Evolutionary conservation across 2,113 vertebrate genomes (phyloP), one percentile per base, ranked within the genome.

Genomic region (Lagopus leucura): DNA sequence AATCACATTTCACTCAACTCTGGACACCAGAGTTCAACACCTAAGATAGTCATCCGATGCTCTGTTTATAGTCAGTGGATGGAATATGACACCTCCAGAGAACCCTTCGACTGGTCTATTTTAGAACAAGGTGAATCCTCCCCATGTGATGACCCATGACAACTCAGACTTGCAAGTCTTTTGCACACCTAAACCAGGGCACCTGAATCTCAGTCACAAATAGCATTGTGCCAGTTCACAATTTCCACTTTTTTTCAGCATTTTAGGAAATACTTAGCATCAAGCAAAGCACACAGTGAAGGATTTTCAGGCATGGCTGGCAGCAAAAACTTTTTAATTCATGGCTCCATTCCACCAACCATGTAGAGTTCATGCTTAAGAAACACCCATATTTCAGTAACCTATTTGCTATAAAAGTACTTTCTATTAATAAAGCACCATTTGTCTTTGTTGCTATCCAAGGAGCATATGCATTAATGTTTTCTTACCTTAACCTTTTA

Each of bases 1-100:
- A 94, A 90, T 94, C 82, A 60, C 57, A 57, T 10, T 71, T 75
- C 38, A 5, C 38, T 77, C 70, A 90, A 84, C 73, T 64, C 76
- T 7, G 32, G 83, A 86, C 0, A 1, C 47, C 69, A 27, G 30
- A 34, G 61, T 34, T 24, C 60, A 61, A 84, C 48, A 90, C 34
- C 52, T 3, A 52, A 95, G 82, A 85, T 6, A 52, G 80, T 75
- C 88, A 95, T 34, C 55, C 60, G 42, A 81, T 72, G 70, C 48
- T 73, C 82, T 90, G 80, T 88, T 94, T 90, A 78, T 1, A 78
- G 80, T 28, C 86, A 60, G 34, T 0, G 81, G 38, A 75, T 86
- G 83, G 82, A 96, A 81, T 22, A 57, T 28, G 79, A 25, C 52
- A 92, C 24, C 47, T 88, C 65, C 80, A 42, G 28, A 86, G 52